Conservation (phyloP, 2,113 vertebrate species). For the Zeus faber region DNA sequence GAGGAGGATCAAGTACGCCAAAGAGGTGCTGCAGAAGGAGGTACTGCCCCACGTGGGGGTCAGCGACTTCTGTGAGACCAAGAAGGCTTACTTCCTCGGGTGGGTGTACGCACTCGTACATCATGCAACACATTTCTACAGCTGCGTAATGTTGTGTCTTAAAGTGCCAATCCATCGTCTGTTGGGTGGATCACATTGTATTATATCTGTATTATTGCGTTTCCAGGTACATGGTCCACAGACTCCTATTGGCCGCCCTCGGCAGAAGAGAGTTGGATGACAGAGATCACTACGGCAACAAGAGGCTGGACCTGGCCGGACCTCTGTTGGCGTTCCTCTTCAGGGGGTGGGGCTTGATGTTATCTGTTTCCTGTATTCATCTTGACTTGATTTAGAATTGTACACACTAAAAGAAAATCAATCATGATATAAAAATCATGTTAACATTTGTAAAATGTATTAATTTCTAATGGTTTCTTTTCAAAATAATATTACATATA, state of each 20-base stretch:
- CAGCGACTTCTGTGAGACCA: constrained; percentile 98
- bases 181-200: background rate
- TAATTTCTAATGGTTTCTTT: background rate
- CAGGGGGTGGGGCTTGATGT: constrained; percentile 81
- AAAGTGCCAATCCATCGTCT: no score
- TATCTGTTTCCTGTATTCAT: background rate
- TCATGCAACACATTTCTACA: no score
- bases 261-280: constrained; percentile 95
- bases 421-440: no score
- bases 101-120: no score
- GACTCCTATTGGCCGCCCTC: constrained; percentile 89
- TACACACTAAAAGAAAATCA: no score
- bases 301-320: constrained; percentile 97
- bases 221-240: constrained; percentile 96
- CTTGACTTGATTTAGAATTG: background rate
- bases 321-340: constrained; percentile 94
- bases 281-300: constrained; percentile 99
- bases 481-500: no score
- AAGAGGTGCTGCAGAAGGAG: constrained; percentile 97
- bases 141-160: no score
- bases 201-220: constrained; percentile 3
- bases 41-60: constrained; percentile 97
- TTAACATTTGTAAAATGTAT: no score
- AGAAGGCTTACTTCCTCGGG: constrained; percentile 98
- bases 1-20: constrained; percentile 95